Base-by-base conservation (phyloP, 1,140 invertebrate genomes). In the Aphelenchoides fujianensis region DNA sequence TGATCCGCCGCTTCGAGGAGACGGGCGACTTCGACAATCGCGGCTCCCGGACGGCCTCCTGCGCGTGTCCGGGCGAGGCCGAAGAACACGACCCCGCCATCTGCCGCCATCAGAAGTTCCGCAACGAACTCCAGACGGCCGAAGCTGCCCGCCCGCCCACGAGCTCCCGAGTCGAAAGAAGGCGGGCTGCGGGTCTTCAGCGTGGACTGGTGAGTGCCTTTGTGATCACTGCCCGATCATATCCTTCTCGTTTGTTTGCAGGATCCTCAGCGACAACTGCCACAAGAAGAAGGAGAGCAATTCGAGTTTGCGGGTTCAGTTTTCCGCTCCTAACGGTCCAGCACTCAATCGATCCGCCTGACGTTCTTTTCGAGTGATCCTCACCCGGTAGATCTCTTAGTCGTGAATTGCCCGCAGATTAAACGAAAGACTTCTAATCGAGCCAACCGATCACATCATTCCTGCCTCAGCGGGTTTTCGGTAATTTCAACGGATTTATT, bases 1-100 rank as follows among this genome's bases (percentile, higher is more conserved):
- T 74, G 27, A 57, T 71, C 32, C 23, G 34, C 19, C 23, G 70
- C 27, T 72, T 72, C 69, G 70, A 72, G 63, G 55, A 72, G 73
- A 72, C 71, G 3, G 71, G 71, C 32, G 52, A 66, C 48, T n/a
- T 74, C 27, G 64, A 37, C 2, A 68, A 31, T 28, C 27, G 36
- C 66, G 28, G 41, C 62, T 68, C 68, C 35, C 64, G 35, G 9
- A 73, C 71, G 19, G 70, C 71, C 57, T 74, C 71, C 9, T 73
- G 72, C 52, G 70, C 70, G 27, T 74, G 55, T 55, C 73, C 68
- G 16, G 37, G 75, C 55, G 55, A 54, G 28, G 62, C 75, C 73
- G 12, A 64, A 57, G 23, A 70, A 37, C 63, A 78, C 37, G 57
- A 78, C 69, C 71, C 71, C 37, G 12, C 27, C 3, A 63, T 72